Conservation (phyloP, 2,797 vertebrate species). For the Erithacus rubecula region DNA sequence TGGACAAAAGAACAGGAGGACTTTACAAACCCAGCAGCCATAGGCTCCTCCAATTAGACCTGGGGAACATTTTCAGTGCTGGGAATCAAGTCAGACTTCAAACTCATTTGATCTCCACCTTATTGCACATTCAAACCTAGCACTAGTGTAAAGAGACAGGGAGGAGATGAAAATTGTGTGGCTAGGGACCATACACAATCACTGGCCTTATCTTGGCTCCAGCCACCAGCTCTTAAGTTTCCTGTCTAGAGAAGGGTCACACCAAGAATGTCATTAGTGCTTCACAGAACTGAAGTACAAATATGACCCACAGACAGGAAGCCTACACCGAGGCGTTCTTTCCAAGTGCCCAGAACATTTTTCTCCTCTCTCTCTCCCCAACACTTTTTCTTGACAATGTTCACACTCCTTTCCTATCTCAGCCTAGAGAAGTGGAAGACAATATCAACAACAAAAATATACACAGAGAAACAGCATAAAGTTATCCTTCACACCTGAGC, state of each 20-base stretch:
- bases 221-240: constrained; percentile 8
- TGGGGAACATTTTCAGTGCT: not conserved
- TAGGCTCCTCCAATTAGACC: not conserved
- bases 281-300: not conserved
- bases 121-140: not conserved
- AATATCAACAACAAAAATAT: constrained; percentile 35
- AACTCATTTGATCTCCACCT: not conserved
- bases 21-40: constrained; percentile 16
- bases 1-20: not conserved
- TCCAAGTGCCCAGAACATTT: not conserved
- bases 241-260: constrained; percentile 13
- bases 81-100: not conserved
- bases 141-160: constrained; percentile 41
- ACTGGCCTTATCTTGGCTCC: not conserved
- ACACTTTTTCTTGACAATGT: not conserved
- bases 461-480: constrained; percentile 49
- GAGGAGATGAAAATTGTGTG: constrained; percentile 28
- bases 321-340: not conserved
- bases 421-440: constrained; percentile 3
- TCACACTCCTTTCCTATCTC: constrained; percentile 7
- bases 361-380: constrained; percentile 43
- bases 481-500: constrained; percentile 36
- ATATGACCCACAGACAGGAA: constrained; percentile 24
- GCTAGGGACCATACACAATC: not conserved
- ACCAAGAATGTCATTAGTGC: not conserved